Evolutionary conservation across 2,888 invertebrate species (phyloP).

Genomic region (Drosophila fulvimacula): DNA sequence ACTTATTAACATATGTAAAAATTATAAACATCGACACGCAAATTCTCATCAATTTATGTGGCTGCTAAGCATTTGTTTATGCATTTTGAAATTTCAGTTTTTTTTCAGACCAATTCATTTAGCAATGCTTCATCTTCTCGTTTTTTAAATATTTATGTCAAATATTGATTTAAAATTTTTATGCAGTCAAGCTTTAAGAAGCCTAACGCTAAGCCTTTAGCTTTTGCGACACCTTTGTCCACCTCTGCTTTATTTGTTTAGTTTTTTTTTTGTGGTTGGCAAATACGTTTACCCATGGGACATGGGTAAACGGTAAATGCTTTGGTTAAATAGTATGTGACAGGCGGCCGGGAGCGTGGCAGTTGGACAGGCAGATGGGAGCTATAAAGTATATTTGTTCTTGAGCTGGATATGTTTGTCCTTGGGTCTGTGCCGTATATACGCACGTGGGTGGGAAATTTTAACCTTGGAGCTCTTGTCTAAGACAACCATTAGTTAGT

Average conservation of each 20-base stretch:
- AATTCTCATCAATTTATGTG: slow-evolving; percentile 35
- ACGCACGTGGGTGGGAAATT: no score
- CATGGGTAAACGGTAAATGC: background rate
- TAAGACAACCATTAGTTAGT: no score
- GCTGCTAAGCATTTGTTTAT: slow-evolving; percentile 15
- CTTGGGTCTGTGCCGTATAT: background rate
- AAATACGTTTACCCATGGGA: background rate
- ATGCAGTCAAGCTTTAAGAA: slow-evolving; percentile 28
- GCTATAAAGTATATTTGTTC: background rate
- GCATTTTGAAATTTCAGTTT: slow-evolving; percentile 6
- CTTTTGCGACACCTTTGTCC: slow-evolving; percentile 28
- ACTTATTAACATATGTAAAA: slow-evolving; percentile 62
- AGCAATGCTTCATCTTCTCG: background rate
- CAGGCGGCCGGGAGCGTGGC: no score
- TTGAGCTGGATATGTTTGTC: background rate
- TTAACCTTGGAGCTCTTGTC: background rate
- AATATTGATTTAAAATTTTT: slow-evolving; percentile 67
- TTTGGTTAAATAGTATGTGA: background rate
- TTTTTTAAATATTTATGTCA: slow-evolving; percentile 63
- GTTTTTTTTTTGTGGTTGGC: background rate
- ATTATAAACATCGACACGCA: slow-evolving; percentile 57
- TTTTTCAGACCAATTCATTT: background rate
- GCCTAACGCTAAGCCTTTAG: slow-evolving; percentile 25
- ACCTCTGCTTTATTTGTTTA: slow-evolving; percentile 5
- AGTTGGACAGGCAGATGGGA: no score